Base-by-base conservation (phyloP, 2,113 vertebrate genomes). In the Cryptotis parvus region DNA sequence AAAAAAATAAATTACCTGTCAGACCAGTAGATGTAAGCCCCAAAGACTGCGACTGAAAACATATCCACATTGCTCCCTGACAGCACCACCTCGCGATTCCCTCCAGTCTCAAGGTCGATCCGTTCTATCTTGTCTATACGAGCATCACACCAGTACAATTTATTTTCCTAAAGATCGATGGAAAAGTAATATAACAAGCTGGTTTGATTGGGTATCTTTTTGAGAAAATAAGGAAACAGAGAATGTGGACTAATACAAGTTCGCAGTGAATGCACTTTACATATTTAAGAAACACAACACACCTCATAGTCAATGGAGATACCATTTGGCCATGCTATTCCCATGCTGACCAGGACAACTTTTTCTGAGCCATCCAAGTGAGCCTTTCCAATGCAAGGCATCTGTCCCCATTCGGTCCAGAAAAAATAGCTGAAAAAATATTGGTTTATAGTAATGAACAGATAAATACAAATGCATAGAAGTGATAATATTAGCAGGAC, bases 1-100 rank as follows among this genome's bases (percentile, higher is more conserved):
- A 98, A 98, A 98, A 98, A 98, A 99, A 99, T 98, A 98, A 99
- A 99, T 99, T 99, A 99, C 99, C 99, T 99, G 99, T 99, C 99
- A 99, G 99, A 99, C 99, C 99, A 99, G 98, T 99, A 99, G 98
- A 99, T 99, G 98, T 99, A 99, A 98, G 99, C 98, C 95, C 99
- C 99, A 78, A 99, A 99, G 98, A 99, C 99, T 6, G 99, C 98
- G 61, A 99, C 98, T 26, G 99, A 99, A 98, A 99, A 99, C 97
- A 99, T 98, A 98, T 99, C 99, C 97, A 99, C 99, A 94, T 99
- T 99, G 98, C 98, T 98, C 95, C 98, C 98, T 97, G 99, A 99
- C 98, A 99, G 98, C 84, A 99, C 98, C 98, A 99, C 98, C 98
- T 99, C 99, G 4, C 99, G 98, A 97, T 97, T 98, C 96, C 99